Percentiles rank a stretch among this genome's conserved stretches.
phyloP scores from a whole-genome alignment of 2,797 vertebrate species.

The Eupleurogrammus muticus region DNA sequence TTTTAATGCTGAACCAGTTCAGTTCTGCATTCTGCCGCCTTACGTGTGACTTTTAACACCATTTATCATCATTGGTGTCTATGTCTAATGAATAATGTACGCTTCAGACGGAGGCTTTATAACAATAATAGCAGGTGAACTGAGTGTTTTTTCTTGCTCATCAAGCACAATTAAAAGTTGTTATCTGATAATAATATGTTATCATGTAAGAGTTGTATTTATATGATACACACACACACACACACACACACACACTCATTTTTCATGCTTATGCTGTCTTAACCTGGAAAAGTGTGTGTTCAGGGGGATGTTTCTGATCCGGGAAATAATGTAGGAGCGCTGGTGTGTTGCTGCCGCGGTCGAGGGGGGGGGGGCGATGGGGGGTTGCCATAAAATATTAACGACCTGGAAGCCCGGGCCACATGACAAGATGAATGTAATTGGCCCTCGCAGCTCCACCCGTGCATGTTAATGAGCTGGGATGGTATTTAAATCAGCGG shows the following conservation, averaged over 20 bases:
- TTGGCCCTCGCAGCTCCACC: conserved; percentile 87
- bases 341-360: conserved; percentile 81
- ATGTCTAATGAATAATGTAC: no score
- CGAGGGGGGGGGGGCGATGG: conserved; percentile 76
- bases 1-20: no score
- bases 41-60: no score
- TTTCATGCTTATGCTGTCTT: conserved; percentile 76
- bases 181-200: conserved; percentile 64
- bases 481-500: conserved; percentile 85
- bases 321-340: conserved; percentile 81
- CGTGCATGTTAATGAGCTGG: conserved; percentile 88
- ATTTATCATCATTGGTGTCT: no score
- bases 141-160: no score
- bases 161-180: not conserved
- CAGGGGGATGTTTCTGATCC: conserved; percentile 76
- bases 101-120: no score
- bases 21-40: no score
- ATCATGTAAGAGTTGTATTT: conserved; percentile 60
- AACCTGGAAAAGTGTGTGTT: conserved; percentile 78
- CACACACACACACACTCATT: no score
- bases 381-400: conserved; percentile 89
- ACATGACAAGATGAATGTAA: conserved; percentile 89
- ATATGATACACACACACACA: no score
- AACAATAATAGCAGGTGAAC: no score
- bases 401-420: conserved; percentile 84